phyloP scores from a whole-genome alignment of 2,797 vertebrate genomes.

The Manis pentadactyla region DNA sequence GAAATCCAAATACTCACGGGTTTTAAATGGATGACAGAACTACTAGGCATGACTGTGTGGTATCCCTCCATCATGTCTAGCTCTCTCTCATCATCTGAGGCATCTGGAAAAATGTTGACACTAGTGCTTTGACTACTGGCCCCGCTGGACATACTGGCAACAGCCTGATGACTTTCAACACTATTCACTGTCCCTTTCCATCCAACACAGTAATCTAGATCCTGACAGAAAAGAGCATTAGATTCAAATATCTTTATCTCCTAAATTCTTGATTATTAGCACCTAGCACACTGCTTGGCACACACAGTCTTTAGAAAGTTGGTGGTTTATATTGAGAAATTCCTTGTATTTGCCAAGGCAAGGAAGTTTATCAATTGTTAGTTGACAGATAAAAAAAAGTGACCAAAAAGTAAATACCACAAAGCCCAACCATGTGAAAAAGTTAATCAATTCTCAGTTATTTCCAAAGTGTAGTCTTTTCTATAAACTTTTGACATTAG shows the following conservation, averaged over 20 bases:
- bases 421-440: too few relatives aligned
- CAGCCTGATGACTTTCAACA: slow-evolving; percentile 99
- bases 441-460: too few relatives aligned
- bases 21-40: slow-evolving; percentile 97
- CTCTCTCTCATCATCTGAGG: slow-evolving; percentile 96
- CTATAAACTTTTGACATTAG: too few relatives aligned
- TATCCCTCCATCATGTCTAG: slow-evolving; percentile 97
- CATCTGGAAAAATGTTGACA: slow-evolving; percentile 98
- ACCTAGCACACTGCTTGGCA: not conserved
- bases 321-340: slow-evolving; percentile 27
- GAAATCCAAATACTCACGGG: slow-evolving; percentile 89
- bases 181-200: slow-evolving; percentile 98
- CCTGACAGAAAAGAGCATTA: slow-evolving; percentile 87
- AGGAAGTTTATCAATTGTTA: not conserved
- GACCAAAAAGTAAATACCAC: not conserved
- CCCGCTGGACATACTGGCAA: slow-evolving; percentile 99
- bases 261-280: slow-evolving; percentile 50
- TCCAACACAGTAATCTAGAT: slow-evolving; percentile 94
- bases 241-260: slow-evolving; percentile 51
- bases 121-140: slow-evolving; percentile 99
- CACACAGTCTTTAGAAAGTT: slow-evolving; percentile 19
- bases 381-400: slow-evolving; percentile 12
- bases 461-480: too few relatives aligned
- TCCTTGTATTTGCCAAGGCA: not conserved
- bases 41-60: slow-evolving; percentile 99